Base-by-base conservation (phyloP, 2,113 vertebrate genomes). In the Podiceps cristatus region DNA sequence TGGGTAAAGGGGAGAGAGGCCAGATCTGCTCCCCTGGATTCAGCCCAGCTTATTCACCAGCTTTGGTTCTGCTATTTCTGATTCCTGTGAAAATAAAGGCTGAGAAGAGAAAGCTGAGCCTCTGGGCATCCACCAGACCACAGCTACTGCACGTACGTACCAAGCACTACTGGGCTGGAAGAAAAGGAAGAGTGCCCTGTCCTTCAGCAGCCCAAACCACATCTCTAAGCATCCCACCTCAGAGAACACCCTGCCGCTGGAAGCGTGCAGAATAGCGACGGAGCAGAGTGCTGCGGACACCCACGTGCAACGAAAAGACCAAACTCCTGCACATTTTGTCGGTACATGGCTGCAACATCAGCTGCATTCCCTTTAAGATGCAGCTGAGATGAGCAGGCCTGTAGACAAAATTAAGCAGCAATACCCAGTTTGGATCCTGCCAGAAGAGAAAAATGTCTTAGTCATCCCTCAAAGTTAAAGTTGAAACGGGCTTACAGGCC, bases 371-470 rank as follows among this genome's bases (percentile, higher is more conserved):
- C 72, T 42, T 29, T 18, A 18, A 58, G 33, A 64, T 13, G 45
- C 55, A 50, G 86, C 74, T 20, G 31, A 56, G 62, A 69, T 7
- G 19, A 85, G 45, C 72, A 67, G 64, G 71, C 71, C 49, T n/a
- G 15, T 0, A 33, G 73, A 76, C 28, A 24, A 69, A 72, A 93
- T 37, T 10, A 62, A 90, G 69, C 69, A 63, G 52, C 53, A 91
- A 73, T 49, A 93, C 87, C n/a, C 81, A 71, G 75, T 72, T 14
- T 24, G 55, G 44, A 8, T 92, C 44, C 19, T 47, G 78, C 75
- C 71, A 86, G 73, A 94, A 75, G 10, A 74, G 27, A 87, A 72
- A 95, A 95, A 81, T 17, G 47, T 66, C 90, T 88, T 93, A 90
- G 81, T 76, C 91, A 91, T 68, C 37, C 50, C 42, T 64, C 62